Evolutionary conservation across 2,113 vertebrate genomes (phyloP).

Genomic region (Otolemur garnettii): DNA sequence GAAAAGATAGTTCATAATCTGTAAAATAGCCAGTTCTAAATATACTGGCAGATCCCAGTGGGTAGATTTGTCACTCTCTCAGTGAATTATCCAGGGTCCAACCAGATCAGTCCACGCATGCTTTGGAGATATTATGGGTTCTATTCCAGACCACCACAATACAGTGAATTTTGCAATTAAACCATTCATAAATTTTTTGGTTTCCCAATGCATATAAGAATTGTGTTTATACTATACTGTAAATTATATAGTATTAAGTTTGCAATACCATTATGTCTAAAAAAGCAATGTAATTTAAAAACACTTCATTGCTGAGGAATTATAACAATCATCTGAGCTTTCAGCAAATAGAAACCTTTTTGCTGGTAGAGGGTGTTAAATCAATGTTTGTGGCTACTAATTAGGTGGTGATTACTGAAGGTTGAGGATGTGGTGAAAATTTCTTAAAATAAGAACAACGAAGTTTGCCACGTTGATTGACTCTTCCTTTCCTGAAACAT

Average conservation of each 20-base stretch:
- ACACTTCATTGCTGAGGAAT: background rate
- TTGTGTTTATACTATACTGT: background rate
- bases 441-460: background rate
- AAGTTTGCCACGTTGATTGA: background rate
- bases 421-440: background rate
- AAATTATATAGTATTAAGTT: background rate
- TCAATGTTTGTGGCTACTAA: background rate
- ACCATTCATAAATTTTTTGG: background rate
- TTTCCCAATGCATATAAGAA: background rate
- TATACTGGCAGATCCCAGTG: background rate
- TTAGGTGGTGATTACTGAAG: background rate
- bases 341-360: background rate
- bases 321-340: background rate
- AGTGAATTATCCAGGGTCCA: background rate
- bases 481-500: background rate
- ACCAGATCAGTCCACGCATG: background rate
- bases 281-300: background rate
- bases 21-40: conserved; percentile 3
- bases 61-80: background rate
- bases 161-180: background rate
- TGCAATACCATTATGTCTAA: background rate
- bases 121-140: background rate
- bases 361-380: background rate
- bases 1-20: conserved; percentile 22
- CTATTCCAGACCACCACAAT: background rate